Evolutionary conservation across 2,113 vertebrate species (phyloP), one percentile per base, ranked within the genome.

Genomic region (Heliornis fulica): DNA sequence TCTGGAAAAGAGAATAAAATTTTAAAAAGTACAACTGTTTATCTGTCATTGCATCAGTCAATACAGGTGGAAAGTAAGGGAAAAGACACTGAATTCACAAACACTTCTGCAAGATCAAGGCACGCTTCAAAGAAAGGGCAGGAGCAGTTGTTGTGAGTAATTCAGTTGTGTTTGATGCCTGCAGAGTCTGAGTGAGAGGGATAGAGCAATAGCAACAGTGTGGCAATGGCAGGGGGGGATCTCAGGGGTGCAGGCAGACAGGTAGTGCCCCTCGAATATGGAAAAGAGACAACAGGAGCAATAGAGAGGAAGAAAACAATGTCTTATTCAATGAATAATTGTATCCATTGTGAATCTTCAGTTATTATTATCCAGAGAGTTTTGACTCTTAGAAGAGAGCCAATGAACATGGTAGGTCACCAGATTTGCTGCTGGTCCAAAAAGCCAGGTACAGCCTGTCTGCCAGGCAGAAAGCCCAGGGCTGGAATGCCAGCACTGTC

Each of bases 201-300:
- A n/a, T 16, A 40, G 38, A 34, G 19, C 45, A 26, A 31, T 19
- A 40, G 38, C 13, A 13, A 0, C 0, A 4, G 17, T 6, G 23
- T 28, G 23, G 25, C n/a, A 25, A n/a, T 17, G 38, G 50, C 10
- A 89, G 54, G 10, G 0, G 2, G 31, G 32, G 22, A 5, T 7
- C 43, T 50, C 43, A 38, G 41, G 14, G 51, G 13, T 3, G 15
- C 64, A 74, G 43, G 31, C 22, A 71, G 31, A 38, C 5, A 41
- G 22, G 26, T 17, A 74, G 50, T 4, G 36, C 17, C 10, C 19
- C 19, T 40, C 8, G 5, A 2, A 31, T 9, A 56, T 0, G 7
- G 23, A 50, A 32, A 60, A 18, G 29, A 23, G 43, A 28, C 23
- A 64, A 13, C 4, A 51, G n/a, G 9, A 34, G 29, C 25, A 50